Base-by-base conservation (phyloP, 2,113 vertebrate genomes). In the Bufo gargarizans region DNA sequence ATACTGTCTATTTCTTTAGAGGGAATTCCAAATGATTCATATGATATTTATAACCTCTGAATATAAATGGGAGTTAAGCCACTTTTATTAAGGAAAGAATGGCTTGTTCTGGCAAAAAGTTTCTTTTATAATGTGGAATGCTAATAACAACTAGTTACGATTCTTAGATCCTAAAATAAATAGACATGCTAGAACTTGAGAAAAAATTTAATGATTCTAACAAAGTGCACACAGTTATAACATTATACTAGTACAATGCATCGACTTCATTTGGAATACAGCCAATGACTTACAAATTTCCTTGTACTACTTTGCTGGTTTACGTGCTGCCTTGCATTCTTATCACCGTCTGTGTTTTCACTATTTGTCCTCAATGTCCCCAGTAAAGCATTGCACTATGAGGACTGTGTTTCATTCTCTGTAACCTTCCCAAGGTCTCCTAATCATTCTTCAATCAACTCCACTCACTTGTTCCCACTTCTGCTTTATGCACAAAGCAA, bases 331-430 rank as follows among this genome's bases (percentile, higher is more conserved):
- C 69, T 83, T n/a, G 6, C 59, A 20, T 67, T 74, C 87, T 88
- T 77, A 82, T 81, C 86, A 47, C 77, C 59, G 65, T 58, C 65
- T 88, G 65, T 82, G 71, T 77, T 77, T 82, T 88, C 47, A 88
- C 80, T n/a, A 84, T 77, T 88, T 88, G 77, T 88, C 87, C 87
- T 83, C 71, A 67, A 71, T 88, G 80, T 88, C 56, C 56, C 58
- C 47, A 77, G 56, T 65, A 55, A 77, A 65, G 71, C 55, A 55
- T 45, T 88, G 47, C 56, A 88, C 55, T 74, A 56, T 58, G 53
- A 72, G 55, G 4, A 45, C 76, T 78, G 77, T 17, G n/a, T 50
- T n/a, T 61, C 72, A 71, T 74, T 74, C 69, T 61, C 71, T 43
- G 45, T 65, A 84, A 88, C 80, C 71, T 87, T 87, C 77, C 84